Percentiles rank a stretch among this genome's conserved stretches.
Conservation (phyloP, 2,113 vertebrate genomes). For the Neogale vison region DNA sequence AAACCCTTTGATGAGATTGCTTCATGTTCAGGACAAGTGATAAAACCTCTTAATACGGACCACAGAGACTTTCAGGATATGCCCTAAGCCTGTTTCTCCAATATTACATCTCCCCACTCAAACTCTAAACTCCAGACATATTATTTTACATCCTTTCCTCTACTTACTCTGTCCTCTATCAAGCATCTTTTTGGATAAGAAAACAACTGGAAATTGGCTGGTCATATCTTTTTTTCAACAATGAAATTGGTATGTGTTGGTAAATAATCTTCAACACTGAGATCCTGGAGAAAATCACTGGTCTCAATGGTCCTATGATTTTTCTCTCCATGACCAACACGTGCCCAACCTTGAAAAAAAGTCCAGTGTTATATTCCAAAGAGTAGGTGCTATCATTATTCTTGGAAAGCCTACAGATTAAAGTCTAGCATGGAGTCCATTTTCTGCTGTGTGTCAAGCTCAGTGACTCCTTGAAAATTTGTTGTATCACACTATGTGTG, state of each 20-base stretch:
- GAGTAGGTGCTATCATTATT: background rate
- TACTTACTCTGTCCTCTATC: background rate
- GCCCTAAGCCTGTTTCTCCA: background rate
- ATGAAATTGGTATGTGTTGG: background rate
- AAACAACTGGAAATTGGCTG: background rate
- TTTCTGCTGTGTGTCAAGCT: background rate
- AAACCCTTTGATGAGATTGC: background rate
- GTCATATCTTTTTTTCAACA: background rate
- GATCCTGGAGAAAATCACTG: background rate
- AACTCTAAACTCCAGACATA: background rate
- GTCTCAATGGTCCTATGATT: background rate
- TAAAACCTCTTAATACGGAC: background rate
- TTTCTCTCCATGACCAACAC: conserved; percentile 17
- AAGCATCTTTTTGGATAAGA: background rate
- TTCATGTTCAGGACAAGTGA: conserved; percentile 11
- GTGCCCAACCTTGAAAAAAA: background rate
- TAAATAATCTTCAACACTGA: conserved; percentile 13
- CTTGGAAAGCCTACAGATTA: conserved; percentile 1
- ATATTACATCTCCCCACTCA: background rate
- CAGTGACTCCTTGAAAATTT: conserved; percentile 1
- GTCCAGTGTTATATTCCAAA: background rate
- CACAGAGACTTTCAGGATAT: background rate
- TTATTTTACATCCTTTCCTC: background rate
- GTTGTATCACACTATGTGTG: background rate
- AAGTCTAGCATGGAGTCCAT: background rate